phyloP scores from a whole-genome alignment of 2,797 vertebrate species.

The Enteromius mattozi region DNA sequence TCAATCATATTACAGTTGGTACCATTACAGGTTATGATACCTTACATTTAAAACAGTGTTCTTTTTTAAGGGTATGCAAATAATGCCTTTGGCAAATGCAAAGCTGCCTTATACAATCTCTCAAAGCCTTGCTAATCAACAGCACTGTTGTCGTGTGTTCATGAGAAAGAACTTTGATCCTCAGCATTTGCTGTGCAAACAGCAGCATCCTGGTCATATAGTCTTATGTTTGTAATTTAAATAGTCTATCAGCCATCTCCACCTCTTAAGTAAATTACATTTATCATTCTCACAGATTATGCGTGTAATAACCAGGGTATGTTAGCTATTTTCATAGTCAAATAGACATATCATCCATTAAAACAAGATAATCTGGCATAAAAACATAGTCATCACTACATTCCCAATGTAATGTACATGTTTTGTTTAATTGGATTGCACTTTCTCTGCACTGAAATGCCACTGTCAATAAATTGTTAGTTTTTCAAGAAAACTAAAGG shows the following conservation, averaged over 20 bases:
- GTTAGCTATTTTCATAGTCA: conserved; percentile 58
- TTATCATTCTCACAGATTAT: conserved; percentile 43
- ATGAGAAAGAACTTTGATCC: conserved; percentile 68
- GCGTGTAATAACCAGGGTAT: conserved; percentile 37
- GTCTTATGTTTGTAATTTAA: conserved; percentile 65
- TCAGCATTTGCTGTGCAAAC: conserved; percentile 72
- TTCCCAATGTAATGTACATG: conserved; percentile 8
- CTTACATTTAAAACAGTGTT: conserved; percentile 13
- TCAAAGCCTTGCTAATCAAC: conserved; percentile 24
- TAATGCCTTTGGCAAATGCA: conserved; percentile 28
- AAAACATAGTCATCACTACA: background rate
- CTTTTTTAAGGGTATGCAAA: conserved; percentile 40
- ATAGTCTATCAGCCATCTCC: conserved; percentile 63
- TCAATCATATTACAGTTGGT: background rate
- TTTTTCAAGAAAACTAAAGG: conserved; percentile 18
- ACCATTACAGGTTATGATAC: background rate
- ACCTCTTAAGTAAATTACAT: conserved; percentile 74
- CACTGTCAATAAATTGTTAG: conserved; percentile 6
- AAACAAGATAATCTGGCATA: conserved; percentile 23
- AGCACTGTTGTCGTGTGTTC: conserved; percentile 34
- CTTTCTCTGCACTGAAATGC: background rate
- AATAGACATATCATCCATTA: conserved; percentile 47
- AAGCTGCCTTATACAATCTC: conserved; percentile 7
- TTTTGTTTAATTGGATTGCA: conserved; percentile 4
- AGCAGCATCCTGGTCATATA: conserved; percentile 76